These are phyloP conservation scores for Caenorhabditis briggsae DNA, from an alignment of 1,140 invertebrate genomes.

Conservation along the genomic window DNA sequence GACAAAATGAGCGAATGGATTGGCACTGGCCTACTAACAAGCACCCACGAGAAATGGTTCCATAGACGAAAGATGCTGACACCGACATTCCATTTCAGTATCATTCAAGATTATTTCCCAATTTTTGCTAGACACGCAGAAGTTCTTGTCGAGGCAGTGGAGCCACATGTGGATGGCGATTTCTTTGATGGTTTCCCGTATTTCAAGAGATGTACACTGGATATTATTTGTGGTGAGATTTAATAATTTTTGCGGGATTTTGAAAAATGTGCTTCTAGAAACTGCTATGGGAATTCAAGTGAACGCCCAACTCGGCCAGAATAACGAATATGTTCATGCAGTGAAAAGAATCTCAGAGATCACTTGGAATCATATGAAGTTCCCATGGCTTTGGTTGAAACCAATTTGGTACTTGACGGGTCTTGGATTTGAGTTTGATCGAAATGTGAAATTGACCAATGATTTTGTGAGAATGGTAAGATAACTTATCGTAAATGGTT, in stretches of 20 bases:
- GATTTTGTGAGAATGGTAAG: conserved; percentile 24
- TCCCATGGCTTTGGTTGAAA: conserved; percentile 87
- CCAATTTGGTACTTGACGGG: conserved; percentile 86
- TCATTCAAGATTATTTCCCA: conserved; percentile 86
- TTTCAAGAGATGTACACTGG: conserved; percentile 87
- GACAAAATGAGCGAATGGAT: conserved; percentile 85
- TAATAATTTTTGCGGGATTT: conserved; percentile 56
- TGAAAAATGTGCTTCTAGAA: conserved; percentile 75
- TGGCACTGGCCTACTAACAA: conserved; percentile 87
- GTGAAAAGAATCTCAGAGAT: conserved; percentile 81
- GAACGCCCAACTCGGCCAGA: conserved; percentile 82
- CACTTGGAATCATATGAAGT: conserved; percentile 78
- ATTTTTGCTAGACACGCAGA: conserved; percentile 85
- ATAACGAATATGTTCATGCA: conserved; percentile 85
- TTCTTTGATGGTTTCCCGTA: conserved; percentile 85
- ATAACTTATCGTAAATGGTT: not conserved
- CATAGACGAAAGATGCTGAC: conserved; percentile 87
- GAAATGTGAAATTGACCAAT: conserved; percentile 47
- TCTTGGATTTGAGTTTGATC: conserved; percentile 84
- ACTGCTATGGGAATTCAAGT: conserved; percentile 87
- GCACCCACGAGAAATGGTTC: conserved; percentile 85
- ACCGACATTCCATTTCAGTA: conserved; percentile 89
- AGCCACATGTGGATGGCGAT: conserved; percentile 80
- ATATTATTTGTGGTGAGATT: conserved; percentile 84
- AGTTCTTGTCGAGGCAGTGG: conserved; percentile 82